phyloP scores from a whole-genome alignment of 2,888 invertebrate species.

The Metopia argyrocephala region DNA sequence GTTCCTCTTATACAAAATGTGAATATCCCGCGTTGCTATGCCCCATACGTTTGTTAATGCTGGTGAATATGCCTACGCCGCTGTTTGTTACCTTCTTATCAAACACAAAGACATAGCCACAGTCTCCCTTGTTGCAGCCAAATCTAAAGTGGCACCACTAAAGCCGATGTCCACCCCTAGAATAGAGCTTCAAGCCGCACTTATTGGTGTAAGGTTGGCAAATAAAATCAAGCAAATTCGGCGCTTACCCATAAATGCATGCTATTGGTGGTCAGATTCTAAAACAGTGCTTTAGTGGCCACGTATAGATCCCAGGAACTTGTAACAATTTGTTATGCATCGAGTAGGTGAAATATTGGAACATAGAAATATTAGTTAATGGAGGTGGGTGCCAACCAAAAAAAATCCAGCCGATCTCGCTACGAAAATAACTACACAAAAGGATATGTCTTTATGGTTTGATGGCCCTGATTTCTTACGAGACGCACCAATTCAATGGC shows the following conservation, averaged over 20 bases:
- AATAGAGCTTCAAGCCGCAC: conserved; percentile 23
- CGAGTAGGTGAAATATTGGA: conserved; percentile 58
- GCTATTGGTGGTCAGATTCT: conserved; percentile 46
- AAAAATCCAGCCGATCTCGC: conserved; percentile 52
- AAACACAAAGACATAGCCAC: background rate
- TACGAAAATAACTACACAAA: conserved; percentile 41
- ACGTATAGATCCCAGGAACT: conserved; percentile 37
- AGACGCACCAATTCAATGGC: conserved; percentile 19
- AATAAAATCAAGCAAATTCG: conserved; percentile 18
- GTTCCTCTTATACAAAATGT: conserved; percentile 23
- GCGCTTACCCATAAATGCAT: conserved; percentile 11
- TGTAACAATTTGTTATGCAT: conserved; percentile 52
- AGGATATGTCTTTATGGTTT: conserved; percentile 37
- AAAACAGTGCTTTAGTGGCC: conserved; percentile 15
- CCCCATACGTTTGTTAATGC: conserved; percentile 54
- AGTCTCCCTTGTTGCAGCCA: conserved; percentile 26
- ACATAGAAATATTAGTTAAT: conserved; percentile 39
- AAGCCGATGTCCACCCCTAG: conserved; percentile 44
- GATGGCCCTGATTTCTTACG: conserved; percentile 40
- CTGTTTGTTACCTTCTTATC: conserved; percentile 40
- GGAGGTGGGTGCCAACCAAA: conserved; percentile 57
- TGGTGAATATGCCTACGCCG: conserved; percentile 42
- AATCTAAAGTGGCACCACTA: conserved; percentile 31
- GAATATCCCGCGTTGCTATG: conserved; percentile 32
- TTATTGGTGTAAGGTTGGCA: conserved; percentile 26